Evolutionary conservation across 2,888 invertebrate genomes (phyloP).

Genomic region (Timandra comae): DNA sequence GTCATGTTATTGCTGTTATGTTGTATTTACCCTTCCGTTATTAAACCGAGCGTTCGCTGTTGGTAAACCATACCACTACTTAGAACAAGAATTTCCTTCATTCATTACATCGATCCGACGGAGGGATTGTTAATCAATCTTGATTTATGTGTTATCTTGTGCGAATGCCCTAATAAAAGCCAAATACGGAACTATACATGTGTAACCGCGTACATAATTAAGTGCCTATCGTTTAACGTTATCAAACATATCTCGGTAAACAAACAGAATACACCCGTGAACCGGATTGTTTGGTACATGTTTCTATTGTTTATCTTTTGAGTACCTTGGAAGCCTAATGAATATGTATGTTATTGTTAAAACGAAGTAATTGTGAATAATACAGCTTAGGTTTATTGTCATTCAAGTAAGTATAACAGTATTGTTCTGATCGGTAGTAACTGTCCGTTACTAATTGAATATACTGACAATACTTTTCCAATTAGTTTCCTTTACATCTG

Average conservation of each 20-base stretch:
- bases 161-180: conserved; percentile 17
- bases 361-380: conserved; percentile 15
- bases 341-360: conserved; percentile 19
- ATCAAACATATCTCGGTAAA: conserved; percentile 12
- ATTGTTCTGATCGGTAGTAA: no score
- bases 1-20: no score
- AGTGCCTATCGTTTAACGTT: neutral
- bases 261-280: conserved; percentile 13
- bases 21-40: no score
- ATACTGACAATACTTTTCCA: no score
- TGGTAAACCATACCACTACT: no score
- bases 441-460: no score
- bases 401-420: no score
- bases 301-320: conserved; percentile 17
- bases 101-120: conserved; percentile 5
- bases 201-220: neutral
- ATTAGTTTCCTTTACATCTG: no score
- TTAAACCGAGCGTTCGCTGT: no score
- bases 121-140: conserved; percentile 46
- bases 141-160: conserved; percentile 42
- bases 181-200: neutral
- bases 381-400: conserved; percentile 15
- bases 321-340: conserved; percentile 9
- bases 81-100: no score
- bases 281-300: conserved; percentile 8